These are phyloP conservation scores for Cardiocondyla obscurior DNA, from an alignment of 1,140 invertebrate species.

Conservation along the genomic window DNA sequence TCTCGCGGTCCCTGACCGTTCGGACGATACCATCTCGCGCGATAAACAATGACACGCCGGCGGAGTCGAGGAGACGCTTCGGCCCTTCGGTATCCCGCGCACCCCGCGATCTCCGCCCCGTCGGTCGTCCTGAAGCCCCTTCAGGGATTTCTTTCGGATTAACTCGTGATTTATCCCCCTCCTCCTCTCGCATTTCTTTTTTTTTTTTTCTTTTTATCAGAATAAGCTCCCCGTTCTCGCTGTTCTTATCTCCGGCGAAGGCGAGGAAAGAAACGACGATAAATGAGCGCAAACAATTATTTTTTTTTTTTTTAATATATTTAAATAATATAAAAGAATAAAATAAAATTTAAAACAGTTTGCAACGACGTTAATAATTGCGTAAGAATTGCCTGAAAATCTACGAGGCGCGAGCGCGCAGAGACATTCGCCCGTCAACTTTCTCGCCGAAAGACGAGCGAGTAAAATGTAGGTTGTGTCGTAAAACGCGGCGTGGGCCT, in stretches of 20 bases:
- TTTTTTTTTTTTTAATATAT: too few relatives aligned
- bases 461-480: slow-evolving; percentile 69
- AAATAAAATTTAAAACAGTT: not conserved
- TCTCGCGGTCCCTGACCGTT: slow-evolving; percentile 59
- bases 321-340: too few relatives aligned
- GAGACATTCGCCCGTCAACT: slow-evolving; percentile 37
- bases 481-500: slow-evolving; percentile 63
- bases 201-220: slow-evolving; percentile 33
- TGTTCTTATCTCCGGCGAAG: slow-evolving; percentile 5
- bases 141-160: slow-evolving; percentile 32
- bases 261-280: too few relatives aligned
- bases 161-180: slow-evolving; percentile 48
- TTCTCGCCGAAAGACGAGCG: slow-evolving; percentile 64
- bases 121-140: not conserved
- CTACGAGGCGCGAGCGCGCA: not conserved
- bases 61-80: slow-evolving; percentile 49
- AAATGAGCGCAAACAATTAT: too few relatives aligned
- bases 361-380: slow-evolving; percentile 5
- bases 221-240: slow-evolving; percentile 1
- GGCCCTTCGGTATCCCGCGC: slow-evolving; percentile 34
- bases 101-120: not conserved
- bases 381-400: not conserved
- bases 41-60: slow-evolving; percentile 65
- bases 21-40: slow-evolving; percentile 67
- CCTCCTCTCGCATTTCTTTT: too few relatives aligned